Evolutionary conservation across 1,140 invertebrate species (phyloP), one percentile per base, ranked within the genome.

Genomic region (Geopemphigus sp.): DNA sequence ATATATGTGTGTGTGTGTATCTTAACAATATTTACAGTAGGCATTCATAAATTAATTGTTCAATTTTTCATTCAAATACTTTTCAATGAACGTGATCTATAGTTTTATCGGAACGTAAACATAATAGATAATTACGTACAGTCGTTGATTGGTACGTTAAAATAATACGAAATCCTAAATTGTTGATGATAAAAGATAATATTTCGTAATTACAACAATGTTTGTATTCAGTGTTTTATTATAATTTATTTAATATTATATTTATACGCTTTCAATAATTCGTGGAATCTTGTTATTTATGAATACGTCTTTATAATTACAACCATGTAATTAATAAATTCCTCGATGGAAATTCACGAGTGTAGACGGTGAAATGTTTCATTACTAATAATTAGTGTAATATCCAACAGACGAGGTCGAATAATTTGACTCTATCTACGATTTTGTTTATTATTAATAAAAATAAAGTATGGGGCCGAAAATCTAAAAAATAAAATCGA

Each of bases 71-170:
- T n/a, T n/a, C n/a, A n/a, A n/a, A n/a, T n/a, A n/a, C n/a, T n/a
- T n/a, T n/a, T n/a, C n/a, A 68, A 50, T 68, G 26, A 50, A 59
- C 50, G 14, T 50, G 26, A 15, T 68, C 39, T 50, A 26, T 2
- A 5, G 14, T 50, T 14, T 50, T 68, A 68, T 68, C 22, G 68
- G 15, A 72, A 19, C 68, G 24, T 54, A 29, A 72, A 72, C 26
- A 72, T 47, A 72, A 72, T 70, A 72, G 68, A 72, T 70, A 26
- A 53, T 29, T 24, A 50, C 15, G 32, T 24, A n/a, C 24, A 66
- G 22, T 47, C 24, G 64, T 68, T 70, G 26, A 70, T 54, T 72
- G 17, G 68, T 19, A 17, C 68, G 29, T 70, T 17, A 54, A 72
- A 72, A n/a, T 54, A 29, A 29, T 53, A 54, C 47, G 53, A 29